phyloP scores from a whole-genome alignment of 2,888 invertebrate species.

The Cephus nigrinus region DNA sequence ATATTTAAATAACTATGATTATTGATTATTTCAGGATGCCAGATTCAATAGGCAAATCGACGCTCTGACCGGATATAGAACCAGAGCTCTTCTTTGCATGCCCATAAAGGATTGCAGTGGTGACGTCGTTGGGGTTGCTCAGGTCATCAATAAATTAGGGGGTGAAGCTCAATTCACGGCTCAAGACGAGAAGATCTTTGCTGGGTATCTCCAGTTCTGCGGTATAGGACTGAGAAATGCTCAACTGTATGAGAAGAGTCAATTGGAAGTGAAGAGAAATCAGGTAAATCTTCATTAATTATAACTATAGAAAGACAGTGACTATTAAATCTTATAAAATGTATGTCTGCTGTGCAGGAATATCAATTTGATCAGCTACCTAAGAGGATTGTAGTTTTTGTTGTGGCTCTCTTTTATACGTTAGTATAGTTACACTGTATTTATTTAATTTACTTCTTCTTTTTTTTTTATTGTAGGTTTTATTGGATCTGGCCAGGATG shows the following conservation, averaged over 20 bases:
- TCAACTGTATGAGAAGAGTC: conserved; percentile 95
- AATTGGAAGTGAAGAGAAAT: conserved; percentile 94
- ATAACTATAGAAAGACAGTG: not conserved
- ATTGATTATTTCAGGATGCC: conserved; percentile 73
- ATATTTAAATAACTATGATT: not conserved
- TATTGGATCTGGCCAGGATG: conserved; percentile 94
- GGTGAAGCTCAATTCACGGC: conserved; percentile 85
- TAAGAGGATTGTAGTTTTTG: not conserved
- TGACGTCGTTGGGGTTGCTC: conserved; percentile 96
- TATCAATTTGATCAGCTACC: not conserved
- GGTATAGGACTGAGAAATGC: conserved; percentile 95
- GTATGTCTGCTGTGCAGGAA: not conserved
- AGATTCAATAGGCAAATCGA: conserved; percentile 96
- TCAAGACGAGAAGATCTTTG: conserved; percentile 91
- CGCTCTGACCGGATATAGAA: conserved; percentile 91
- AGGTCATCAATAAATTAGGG: conserved; percentile 89
- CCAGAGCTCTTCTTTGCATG: conserved; percentile 93
- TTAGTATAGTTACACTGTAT: not conserved
- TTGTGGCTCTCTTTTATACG: not conserved
- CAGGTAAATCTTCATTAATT: conserved; percentile 69
- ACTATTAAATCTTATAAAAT: not conserved
- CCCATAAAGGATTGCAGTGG: conserved; percentile 95
- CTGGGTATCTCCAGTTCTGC: conserved; percentile 94
- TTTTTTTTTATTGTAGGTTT: conserved; percentile 69
- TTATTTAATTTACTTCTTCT: not conserved